Base-by-base conservation (phyloP, 1,140 invertebrate genomes). In the Gonatopus flavifemur region DNA sequence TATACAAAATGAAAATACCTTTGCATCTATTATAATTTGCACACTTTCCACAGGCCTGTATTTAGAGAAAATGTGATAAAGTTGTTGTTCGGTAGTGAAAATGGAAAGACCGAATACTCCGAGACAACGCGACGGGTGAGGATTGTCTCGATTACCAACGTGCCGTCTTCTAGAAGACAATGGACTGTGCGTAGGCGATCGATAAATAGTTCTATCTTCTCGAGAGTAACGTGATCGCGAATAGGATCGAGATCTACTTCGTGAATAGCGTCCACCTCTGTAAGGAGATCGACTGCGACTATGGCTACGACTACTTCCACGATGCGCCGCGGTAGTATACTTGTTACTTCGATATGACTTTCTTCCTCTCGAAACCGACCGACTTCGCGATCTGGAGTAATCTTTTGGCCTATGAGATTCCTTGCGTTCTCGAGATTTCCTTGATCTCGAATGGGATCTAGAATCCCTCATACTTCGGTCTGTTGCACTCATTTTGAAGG, bases 11-110 rank as follows among this genome's bases (percentile, higher is more conserved):
- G 15, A 1, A 30, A 15, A 80, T 81, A 94, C 93, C 86, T 96
- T 94, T 35, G 93, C 93, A 79, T 98, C 95, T 69, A 95, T 93
- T 24, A 98, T 93, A 59, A 98, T 88, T 79, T 96, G 90, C n/a
- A 96, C 90, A 69, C 93, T 88, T 68, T 96, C 92, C 24, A 98
- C 86, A 0, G 86, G 87, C 3, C 96, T 96, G 79, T 89, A 98
- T 72, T 95, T 93, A 24, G 86, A 87, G 72, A 98, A 98, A 36
- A 97, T 90, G 55, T 96, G 88, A 69, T 91, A 86, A n/a, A 98
- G 83, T 69, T 97, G 91, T 50, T 91, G 83, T 70, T 98, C 94
- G 1, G 93, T 91, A 2, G 95, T 98, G 66, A 92, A 88, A 7
- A 96, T 85, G 67, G 91, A 96, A 8, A 98, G 79, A 0, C 95